phyloP scores from a whole-genome alignment of 2,113 vertebrate genomes.

The Chauna torquata region DNA sequence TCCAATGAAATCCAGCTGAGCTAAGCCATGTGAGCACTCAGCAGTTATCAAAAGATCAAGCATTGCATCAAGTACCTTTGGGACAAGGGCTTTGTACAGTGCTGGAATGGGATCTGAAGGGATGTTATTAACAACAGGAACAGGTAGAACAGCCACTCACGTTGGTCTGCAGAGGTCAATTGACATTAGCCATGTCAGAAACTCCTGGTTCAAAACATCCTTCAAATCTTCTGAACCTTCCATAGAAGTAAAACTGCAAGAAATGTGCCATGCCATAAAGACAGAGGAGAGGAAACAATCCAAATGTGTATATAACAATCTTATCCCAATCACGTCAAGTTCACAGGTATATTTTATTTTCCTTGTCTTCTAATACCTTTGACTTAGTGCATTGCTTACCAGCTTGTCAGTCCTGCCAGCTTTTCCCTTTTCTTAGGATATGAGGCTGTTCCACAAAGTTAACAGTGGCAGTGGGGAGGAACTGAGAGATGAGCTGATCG shows the following conservation, averaged over 20 bases:
- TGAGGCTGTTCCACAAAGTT: background rate
- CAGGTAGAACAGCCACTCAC: background rate
- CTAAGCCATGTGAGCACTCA: rapidly evolving
- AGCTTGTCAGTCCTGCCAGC: background rate
- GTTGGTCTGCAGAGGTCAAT: slow-evolving; percentile 16
- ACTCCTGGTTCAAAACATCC: background rate
- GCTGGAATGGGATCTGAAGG: background rate
- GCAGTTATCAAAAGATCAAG: background rate
- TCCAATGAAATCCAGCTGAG: no score
- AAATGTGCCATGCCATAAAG: rapidly evolving
- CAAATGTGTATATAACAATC: rapidly evolving
- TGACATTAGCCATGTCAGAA: slow-evolving; percentile 18
- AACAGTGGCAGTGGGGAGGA: background rate
- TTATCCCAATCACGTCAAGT: rapidly evolving
- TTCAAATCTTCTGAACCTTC: background rate
- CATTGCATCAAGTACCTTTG: rapidly evolving
- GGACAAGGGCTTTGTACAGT: background rate
- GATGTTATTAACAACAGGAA: background rate
- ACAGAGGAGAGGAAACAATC: background rate
- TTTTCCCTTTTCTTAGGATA: background rate
- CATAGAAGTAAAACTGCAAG: background rate
- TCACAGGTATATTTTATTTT: background rate
- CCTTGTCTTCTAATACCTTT: background rate
- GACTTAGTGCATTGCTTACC: background rate
- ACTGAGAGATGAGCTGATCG: no score